Evolutionary conservation across 2,888 invertebrate genomes (phyloP), one percentile per base, ranked within the genome.

Genomic region (Prosopocoilus inquinatus): DNA sequence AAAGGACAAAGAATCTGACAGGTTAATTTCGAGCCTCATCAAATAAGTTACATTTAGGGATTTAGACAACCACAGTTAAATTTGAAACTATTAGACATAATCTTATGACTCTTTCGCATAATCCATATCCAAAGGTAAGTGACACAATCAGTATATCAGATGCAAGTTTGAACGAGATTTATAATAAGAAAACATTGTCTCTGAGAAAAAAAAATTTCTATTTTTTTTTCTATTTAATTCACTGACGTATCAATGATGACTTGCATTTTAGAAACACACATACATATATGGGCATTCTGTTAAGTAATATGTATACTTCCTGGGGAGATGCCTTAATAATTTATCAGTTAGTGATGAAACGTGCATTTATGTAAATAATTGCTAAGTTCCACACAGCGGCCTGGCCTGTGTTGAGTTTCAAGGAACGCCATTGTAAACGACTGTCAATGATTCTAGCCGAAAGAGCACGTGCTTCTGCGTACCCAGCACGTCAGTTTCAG

Each of bases 371-470:
- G n/a, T n/a, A 52, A 53, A 51, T 56, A 55, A 56, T 53, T 53
- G 47, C 50, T 28, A 54, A 60, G 56, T 56, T 56, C 57, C 57
- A 54, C 58, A 53, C 52, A 45, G 45, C 57, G 55, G 57, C 43
- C 54, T 53, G 55, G 53, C 55, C 53, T 50, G 50, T 50, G 50
- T 57, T 50, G 48, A 47, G 54, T 49, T 55, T 55, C 55, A 47
- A 46, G 46, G 55, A 55, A 55, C 55, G 46, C 55, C 55, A 50
- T 50, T 50, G 50, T 53, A 34, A 13, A 38, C 50, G 50, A 39
- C 47, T 47, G 55, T 47, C 55, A 50, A 50, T 46, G 55, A 55
- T 38, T 50, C 50, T 12, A 34, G 15, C 41, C 50, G 50, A 50
- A 55, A 41, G 44, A 38, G 55, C 55, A 55, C 50, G 55, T 55